phyloP scores from a whole-genome alignment of 2,113 vertebrate genomes.

The Solea solea region DNA sequence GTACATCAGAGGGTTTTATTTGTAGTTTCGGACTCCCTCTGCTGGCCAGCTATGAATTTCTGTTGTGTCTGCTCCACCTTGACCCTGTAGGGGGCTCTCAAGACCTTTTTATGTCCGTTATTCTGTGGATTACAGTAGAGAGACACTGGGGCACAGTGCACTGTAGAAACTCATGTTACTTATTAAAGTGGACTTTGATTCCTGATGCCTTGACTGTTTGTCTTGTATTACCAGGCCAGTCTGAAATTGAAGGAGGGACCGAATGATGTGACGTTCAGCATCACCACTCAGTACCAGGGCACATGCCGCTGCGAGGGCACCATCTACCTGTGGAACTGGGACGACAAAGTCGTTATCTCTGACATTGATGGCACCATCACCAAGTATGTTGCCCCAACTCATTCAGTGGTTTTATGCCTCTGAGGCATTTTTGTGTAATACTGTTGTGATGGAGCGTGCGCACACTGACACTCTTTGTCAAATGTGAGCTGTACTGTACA shows the following conservation, averaged over 20 bases:
- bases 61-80: background rate
- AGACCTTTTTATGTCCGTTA: conserved; percentile 25
- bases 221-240: conserved; percentile 83
- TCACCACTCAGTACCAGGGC: conserved; percentile 98
- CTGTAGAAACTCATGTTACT: background rate
- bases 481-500: no score
- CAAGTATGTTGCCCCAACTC: conserved; percentile 82
- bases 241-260: conserved; percentile 93
- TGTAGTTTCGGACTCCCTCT: conserved; percentile 64
- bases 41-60: conserved; percentile 27
- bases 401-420: background rate
- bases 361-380: conserved; percentile 99
- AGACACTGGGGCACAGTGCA: background rate
- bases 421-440: background rate
- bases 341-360: conserved; percentile 95
- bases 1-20: background rate
- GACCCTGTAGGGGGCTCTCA: conserved; percentile 59
- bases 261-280: conserved; percentile 96
- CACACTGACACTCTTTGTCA: no score
- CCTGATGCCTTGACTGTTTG: conserved; percentile 8
- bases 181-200: background rate
- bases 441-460: no score
- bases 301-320: conserved; percentile 96
- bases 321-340: conserved; percentile 98
- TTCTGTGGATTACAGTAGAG: background rate